Percentiles rank a stretch among this genome's conserved stretches.
Evolutionary conservation across 2,888 invertebrate genomes (phyloP).

Genomic region (Lepetodrilus schrolli): DNA sequence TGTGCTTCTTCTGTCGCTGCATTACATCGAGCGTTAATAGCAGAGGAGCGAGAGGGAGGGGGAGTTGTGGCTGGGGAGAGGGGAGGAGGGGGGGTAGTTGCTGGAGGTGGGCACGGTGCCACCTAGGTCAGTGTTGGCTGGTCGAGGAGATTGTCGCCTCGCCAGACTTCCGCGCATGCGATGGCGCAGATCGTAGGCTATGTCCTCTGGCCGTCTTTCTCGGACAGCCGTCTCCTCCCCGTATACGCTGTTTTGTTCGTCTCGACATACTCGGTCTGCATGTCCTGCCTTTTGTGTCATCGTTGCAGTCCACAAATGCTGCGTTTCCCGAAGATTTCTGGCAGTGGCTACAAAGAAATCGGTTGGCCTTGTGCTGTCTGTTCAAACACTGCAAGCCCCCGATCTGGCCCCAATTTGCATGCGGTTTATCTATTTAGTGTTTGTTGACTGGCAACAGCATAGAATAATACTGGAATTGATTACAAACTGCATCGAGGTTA

Average conservation of each 20-base stretch:
- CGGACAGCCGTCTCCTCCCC: neutral
- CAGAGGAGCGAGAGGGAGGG: too few relatives aligned
- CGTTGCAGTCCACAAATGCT: neutral
- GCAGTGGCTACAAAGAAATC: slow-evolving; percentile 19
- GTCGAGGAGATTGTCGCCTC: neutral
- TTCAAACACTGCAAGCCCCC: slow-evolving; percentile 6
- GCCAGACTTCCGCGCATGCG: slow-evolving; percentile 13
- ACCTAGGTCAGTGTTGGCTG: neutral
- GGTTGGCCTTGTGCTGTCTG: slow-evolving; percentile 3
- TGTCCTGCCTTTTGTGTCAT: neutral
- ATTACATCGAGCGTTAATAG: slow-evolving; percentile 14
- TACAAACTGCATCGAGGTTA: slow-evolving; percentile 5
- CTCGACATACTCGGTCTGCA: slow-evolving; percentile 14
- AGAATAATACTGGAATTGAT: slow-evolving; percentile 21
- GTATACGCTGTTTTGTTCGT: neutral
- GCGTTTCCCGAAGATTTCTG: neutral
- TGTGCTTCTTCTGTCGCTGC: neutral
- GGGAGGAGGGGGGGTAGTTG: too few relatives aligned
- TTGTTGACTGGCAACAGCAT: neutral
- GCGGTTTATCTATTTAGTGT: slow-evolving; percentile 24
- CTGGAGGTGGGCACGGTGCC: slow-evolving; percentile 12
- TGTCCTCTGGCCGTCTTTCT: slow-evolving; percentile 9
- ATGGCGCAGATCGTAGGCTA: neutral
- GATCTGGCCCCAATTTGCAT: slow-evolving; percentile 9
- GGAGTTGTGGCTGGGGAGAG: too few relatives aligned